Evolutionary conservation across 2,888 invertebrate genomes (phyloP).

Genomic region (Rhaphigaster nebulosa): DNA sequence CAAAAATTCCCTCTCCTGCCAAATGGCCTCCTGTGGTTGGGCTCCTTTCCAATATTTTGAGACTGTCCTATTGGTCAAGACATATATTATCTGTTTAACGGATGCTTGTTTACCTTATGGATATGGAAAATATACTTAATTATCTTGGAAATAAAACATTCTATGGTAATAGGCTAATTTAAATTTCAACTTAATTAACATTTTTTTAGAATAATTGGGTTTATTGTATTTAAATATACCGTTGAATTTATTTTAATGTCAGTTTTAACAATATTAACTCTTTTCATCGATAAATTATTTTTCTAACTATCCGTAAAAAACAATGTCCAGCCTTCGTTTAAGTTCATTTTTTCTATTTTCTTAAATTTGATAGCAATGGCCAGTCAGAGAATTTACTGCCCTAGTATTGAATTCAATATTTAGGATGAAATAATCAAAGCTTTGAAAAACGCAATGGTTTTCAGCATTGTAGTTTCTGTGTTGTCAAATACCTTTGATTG

Average conservation of each 20-base stretch:
- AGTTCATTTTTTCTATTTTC: too few species aligned
- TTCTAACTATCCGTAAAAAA: neutral
- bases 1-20: neutral
- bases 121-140: neutral
- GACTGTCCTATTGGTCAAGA: constrained; percentile 6
- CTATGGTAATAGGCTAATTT: neutral
- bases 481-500: too few species aligned
- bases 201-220: neutral
- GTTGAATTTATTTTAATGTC: too few species aligned
- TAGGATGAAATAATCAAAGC: too few species aligned
- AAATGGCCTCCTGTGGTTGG: constrained; percentile 18
- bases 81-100: neutral
- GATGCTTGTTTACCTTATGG: neutral
- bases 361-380: too few species aligned
- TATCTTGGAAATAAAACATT: neutral
- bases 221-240: neutral
- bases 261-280: too few species aligned
- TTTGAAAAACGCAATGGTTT: too few species aligned
- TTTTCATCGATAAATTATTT: too few species aligned
- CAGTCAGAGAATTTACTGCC: too few species aligned
- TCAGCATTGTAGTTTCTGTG: too few species aligned
- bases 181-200: neutral
- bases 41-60: constrained; percentile 37
- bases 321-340: too few species aligned
- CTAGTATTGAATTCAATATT: too few species aligned